These are phyloP conservation scores for Micromesistius poutassou DNA, from an alignment of 2,797 vertebrate species.

Conservation along the genomic window DNA sequence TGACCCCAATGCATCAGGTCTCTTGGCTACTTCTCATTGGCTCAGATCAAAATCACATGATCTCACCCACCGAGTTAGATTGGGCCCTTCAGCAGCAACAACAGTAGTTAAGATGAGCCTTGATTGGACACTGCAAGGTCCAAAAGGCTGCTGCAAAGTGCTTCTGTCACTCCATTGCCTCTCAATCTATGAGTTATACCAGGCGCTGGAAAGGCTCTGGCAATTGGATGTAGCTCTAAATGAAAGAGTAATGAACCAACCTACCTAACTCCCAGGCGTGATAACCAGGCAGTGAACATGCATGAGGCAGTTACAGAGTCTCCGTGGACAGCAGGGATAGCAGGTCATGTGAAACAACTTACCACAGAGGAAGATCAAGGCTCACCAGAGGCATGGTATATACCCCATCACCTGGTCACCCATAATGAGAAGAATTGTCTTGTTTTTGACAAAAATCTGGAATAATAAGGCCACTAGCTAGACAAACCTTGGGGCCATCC, in stretches of 20 bases:
- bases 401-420: too few relatives aligned
- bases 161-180: neutral
- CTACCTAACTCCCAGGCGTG: neutral
- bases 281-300: constrained; percentile 1
- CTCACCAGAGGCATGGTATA: constrained; percentile 4
- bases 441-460: too few relatives aligned
- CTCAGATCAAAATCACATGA: constrained; percentile 1
- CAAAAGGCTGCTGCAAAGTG: constrained; percentile 2
- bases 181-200: constrained; percentile 6
- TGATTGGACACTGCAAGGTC: constrained; percentile 4
- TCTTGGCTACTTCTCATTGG: too few relatives aligned
- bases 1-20: neutral
- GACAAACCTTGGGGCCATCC: too few relatives aligned
- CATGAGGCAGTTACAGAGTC: constrained; percentile 3
- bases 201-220: constrained; percentile 5
- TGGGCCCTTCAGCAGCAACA: neutral
- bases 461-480: too few relatives aligned
- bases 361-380: neutral
- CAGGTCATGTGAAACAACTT: neutral
- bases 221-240: neutral
- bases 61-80: constrained; percentile 7
- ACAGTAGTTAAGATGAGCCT: neutral
- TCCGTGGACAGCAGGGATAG: constrained; percentile 2
- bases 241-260: neutral
- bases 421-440: too few relatives aligned